These are phyloP conservation scores for Hydrozoanthus gracilis DNA, from an alignment of 92 coral and sea anemone genomes.

Conservation along the genomic window DNA sequence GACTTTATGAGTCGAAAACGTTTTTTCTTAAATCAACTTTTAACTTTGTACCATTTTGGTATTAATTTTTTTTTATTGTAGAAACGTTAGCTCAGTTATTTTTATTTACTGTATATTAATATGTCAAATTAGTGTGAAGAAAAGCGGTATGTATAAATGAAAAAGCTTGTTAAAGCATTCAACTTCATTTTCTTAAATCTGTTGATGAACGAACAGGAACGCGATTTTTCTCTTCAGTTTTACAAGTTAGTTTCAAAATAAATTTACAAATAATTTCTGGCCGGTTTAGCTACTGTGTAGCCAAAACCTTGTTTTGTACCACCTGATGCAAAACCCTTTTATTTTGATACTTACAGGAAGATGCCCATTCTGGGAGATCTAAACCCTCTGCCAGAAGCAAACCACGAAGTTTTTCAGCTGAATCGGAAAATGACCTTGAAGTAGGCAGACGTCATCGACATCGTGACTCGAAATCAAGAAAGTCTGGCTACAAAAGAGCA, in stretches of 20 bases:
- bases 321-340: neutral
- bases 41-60: too few species aligned
- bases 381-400: neutral
- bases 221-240: neutral
- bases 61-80: too few species aligned
- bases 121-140: too few species aligned
- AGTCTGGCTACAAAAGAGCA: neutral
- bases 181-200: too few species aligned
- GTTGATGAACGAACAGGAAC: neutral
- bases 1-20: too few species aligned
- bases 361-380: neutral
- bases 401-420: neutral
- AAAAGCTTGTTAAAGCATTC: too few species aligned
- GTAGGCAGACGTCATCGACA: neutral
- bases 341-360: neutral
- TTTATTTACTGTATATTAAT: too few species aligned
- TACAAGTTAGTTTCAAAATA: neutral
- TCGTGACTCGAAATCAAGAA: conserved; percentile 19
- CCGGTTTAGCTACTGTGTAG: too few species aligned
- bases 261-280: neutral
- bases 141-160: too few species aligned
- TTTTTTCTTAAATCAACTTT: too few species aligned
- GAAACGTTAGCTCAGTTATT: too few species aligned
- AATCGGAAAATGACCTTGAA: conserved; percentile 22
- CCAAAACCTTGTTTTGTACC: neutral